Percentiles rank a stretch among this genome's conserved stretches.
Evolutionary conservation across 2,797 vertebrate species (phyloP).

Genomic region (Clarias pachynema): DNA sequence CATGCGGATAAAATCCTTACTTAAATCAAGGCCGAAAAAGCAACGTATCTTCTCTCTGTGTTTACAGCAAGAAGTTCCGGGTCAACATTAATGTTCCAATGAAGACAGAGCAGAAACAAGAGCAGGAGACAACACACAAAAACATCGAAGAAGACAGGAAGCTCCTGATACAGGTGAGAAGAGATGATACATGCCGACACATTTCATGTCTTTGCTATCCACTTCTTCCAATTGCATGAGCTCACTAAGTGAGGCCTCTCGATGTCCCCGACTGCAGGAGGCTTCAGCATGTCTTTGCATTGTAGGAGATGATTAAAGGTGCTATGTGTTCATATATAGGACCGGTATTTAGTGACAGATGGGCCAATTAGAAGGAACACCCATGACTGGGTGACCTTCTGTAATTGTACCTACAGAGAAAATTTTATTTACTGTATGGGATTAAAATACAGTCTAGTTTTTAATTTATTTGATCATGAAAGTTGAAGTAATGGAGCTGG

Average conservation of each 20-base stretch:
- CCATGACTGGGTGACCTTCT: neutral
- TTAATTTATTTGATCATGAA: neutral
- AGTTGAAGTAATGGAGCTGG: neutral
- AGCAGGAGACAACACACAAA: constrained; percentile 98
- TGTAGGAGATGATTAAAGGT: too few relatives aligned
- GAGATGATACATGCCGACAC: neutral
- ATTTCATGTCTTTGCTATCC: neutral
- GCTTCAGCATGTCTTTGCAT: neutral
- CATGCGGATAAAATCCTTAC: neutral
- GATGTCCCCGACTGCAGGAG: too few relatives aligned
- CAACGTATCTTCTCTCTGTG: neutral
- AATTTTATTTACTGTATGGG: neutral
- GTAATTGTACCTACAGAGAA: too few relatives aligned
- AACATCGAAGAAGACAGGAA: constrained; percentile 98
- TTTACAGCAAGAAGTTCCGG: constrained; percentile 90
- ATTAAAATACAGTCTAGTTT: neutral
- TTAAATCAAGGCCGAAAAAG: neutral
- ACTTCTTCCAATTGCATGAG: too few relatives aligned
- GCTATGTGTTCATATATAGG: neutral
- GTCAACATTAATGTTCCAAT: constrained; percentile 99
- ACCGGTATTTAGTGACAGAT: neutral
- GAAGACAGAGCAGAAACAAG: constrained; percentile 99
- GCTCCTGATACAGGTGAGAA: constrained; percentile 91
- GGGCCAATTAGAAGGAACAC: neutral
- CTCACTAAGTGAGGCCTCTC: too few relatives aligned